Conservation (phyloP, 1,140 invertebrate species). For the Euwallacea fornicatus region DNA sequence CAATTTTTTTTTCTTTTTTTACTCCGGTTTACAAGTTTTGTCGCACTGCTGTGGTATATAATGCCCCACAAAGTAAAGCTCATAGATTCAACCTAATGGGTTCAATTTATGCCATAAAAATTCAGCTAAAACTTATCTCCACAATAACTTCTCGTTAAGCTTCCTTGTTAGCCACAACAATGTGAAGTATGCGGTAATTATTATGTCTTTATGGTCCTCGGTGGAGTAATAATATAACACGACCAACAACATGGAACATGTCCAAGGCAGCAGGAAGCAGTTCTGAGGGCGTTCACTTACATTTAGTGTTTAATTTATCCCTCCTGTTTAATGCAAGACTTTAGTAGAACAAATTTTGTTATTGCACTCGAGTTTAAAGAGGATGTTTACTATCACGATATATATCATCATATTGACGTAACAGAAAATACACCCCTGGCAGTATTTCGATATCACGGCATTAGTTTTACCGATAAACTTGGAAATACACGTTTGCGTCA, state of each 20-base stretch:
- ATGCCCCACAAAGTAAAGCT: no score
- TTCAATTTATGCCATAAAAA: conserved; percentile 8
- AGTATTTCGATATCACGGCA: no score
- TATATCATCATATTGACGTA: not conserved
- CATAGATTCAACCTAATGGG: not conserved
- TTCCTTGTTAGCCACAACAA: conserved; percentile 16
- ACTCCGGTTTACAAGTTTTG: no score
- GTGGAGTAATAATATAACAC: conserved; percentile 21
- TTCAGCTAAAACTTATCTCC: conserved; percentile 16
- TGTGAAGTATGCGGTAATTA: conserved; percentile 27
- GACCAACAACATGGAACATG: conserved; percentile 22
- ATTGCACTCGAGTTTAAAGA: no score
- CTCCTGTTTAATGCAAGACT: not conserved
- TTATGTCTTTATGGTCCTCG: conserved; percentile 30
- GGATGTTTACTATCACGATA: no score
- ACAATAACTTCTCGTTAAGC: conserved; percentile 22
- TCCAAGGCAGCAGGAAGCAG: conserved; percentile 16
- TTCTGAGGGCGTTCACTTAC: conserved; percentile 13
- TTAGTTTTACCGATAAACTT: no score
- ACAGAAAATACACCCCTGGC: not conserved
- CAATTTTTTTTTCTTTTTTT: no score
- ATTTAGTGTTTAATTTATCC: conserved; percentile 9
- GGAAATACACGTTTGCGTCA: no score
- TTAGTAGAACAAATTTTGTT: no score
- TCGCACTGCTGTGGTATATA: no score